Evolutionary conservation across 1,140 invertebrate genomes (phyloP).

Genomic region (Halictus rubicundus): DNA sequence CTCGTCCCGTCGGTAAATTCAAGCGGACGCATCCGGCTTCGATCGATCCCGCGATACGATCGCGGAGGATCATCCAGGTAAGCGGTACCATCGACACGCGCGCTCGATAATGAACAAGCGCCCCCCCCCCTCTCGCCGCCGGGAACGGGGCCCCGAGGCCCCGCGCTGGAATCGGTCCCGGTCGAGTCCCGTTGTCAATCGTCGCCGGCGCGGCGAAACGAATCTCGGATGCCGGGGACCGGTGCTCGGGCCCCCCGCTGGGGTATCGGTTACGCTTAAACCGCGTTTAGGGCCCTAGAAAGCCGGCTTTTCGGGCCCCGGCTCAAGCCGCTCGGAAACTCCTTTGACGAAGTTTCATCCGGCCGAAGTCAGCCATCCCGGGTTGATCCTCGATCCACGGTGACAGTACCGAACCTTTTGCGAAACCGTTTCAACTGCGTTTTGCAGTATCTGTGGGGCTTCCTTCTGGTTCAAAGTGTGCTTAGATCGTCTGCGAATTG

Average conservation of each 20-base stretch:
- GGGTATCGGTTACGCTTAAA: slow-evolving; percentile 76
- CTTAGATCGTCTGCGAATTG: too few relatives aligned
- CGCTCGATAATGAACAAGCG: slow-evolving; percentile 36
- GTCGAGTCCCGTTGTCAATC: slow-evolving; percentile 51
- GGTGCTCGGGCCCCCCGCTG: slow-evolving; percentile 58
- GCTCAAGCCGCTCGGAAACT: neutral
- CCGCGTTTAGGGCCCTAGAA: slow-evolving; percentile 68
- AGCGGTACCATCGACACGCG: slow-evolving; percentile 22
- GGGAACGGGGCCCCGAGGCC: slow-evolving; percentile 8
- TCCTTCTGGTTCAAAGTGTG: too few relatives aligned
- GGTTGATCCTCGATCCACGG: too few relatives aligned
- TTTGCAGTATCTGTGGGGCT: too few relatives aligned
- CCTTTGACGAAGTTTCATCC: too few relatives aligned
- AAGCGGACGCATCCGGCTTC: slow-evolving; percentile 17
- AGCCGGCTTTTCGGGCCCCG: slow-evolving; percentile 49
- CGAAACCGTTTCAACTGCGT: too few relatives aligned
- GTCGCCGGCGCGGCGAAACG: slow-evolving; percentile 5
- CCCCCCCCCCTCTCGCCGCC: neutral
- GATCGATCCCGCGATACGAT: slow-evolving; percentile 14
- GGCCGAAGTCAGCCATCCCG: too few relatives aligned
- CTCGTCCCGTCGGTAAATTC: slow-evolving; percentile 28
- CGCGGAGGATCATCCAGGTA: slow-evolving; percentile 18
- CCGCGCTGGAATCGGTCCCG: neutral
- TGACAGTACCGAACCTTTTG: too few relatives aligned
- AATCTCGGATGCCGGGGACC: slow-evolving; percentile 31